phyloP scores from a whole-genome alignment of 1,140 invertebrate genomes.

The Drosophila lacertosa region DNA sequence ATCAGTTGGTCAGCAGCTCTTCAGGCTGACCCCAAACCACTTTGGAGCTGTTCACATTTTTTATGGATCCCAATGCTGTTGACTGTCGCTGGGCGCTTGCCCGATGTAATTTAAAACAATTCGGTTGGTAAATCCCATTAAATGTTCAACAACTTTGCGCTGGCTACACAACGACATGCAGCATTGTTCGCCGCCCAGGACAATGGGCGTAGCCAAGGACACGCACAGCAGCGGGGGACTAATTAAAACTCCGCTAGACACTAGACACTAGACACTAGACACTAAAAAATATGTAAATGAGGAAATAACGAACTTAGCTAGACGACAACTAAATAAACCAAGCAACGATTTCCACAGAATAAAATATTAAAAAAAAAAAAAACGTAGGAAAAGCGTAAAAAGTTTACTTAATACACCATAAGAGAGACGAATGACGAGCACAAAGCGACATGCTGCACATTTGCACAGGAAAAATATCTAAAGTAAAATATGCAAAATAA shows the following conservation, averaged over 20 bases:
- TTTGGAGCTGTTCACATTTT: constrained; percentile 30
- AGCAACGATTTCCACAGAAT: constrained; percentile 53
- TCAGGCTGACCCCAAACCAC: neutral
- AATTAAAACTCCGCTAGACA: constrained; percentile 73
- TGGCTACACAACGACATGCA: constrained; percentile 46
- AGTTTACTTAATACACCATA: constrained; percentile 27
- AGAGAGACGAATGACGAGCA: constrained; percentile 47
- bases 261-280: constrained; percentile 64
- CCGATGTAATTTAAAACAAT: constrained; percentile 66
- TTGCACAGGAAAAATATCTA: constrained; percentile 63
- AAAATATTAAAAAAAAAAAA: constrained; percentile 14
- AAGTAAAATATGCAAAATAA: constrained; percentile 34
- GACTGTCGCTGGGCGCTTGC: constrained; percentile 16
- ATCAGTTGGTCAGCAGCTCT: neutral
- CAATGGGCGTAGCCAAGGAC: constrained; percentile 59
- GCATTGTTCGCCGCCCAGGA: constrained; percentile 55
- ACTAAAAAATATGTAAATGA: constrained; percentile 53
- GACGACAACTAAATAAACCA: constrained; percentile 71
- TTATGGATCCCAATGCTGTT: constrained; percentile 1
- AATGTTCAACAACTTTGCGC: constrained; percentile 65
- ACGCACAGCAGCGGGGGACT: constrained; percentile 48
- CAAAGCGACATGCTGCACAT: constrained; percentile 69
- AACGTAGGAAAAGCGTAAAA: constrained; percentile 12
- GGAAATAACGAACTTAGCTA: constrained; percentile 23
- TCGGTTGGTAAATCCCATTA: constrained; percentile 65